These are phyloP conservation scores for Drosophila mayri DNA, from an alignment of 1,140 invertebrate genomes.

Conservation along the genomic window DNA sequence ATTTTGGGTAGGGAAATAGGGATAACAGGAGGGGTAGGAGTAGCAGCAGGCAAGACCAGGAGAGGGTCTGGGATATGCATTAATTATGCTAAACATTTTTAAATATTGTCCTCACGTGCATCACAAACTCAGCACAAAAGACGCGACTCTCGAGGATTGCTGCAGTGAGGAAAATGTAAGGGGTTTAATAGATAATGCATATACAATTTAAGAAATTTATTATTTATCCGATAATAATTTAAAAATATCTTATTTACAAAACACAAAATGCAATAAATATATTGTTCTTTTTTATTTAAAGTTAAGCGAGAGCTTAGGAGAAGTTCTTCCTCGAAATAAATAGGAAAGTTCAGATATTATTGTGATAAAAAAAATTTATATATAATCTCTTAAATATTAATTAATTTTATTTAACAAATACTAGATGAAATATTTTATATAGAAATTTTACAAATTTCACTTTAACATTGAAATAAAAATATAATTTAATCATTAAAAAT, in stretches of 20 bases:
- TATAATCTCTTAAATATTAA: no score
- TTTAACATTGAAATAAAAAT: background rate
- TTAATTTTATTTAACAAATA: background rate
- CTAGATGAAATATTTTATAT: background rate
- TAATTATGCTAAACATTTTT: constrained; percentile 85
- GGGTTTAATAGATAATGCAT: no score
- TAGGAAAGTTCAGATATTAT: no score
- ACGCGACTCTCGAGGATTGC: constrained; percentile 58
- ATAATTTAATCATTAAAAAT: background rate
- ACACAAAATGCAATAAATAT: no score
- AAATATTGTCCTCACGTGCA: constrained; percentile 85
- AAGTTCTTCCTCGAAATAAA: no score
- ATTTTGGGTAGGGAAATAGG: constrained; percentile 7
- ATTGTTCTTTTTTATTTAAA: no score
- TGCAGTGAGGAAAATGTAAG: constrained; percentile 2
- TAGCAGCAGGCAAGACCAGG: background rate
- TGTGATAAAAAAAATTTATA: no score
- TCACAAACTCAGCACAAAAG: constrained; percentile 33
- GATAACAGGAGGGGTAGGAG: constrained; percentile 1
- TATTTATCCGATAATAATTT: background rate
- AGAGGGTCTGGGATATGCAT: constrained; percentile 50
- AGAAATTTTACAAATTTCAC: background rate
- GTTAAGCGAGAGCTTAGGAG: no score
- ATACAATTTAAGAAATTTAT: background rate
- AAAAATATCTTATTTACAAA: no score